Base-by-base conservation (phyloP, 2,888 invertebrate species). In the Idaea dimidiata region DNA sequence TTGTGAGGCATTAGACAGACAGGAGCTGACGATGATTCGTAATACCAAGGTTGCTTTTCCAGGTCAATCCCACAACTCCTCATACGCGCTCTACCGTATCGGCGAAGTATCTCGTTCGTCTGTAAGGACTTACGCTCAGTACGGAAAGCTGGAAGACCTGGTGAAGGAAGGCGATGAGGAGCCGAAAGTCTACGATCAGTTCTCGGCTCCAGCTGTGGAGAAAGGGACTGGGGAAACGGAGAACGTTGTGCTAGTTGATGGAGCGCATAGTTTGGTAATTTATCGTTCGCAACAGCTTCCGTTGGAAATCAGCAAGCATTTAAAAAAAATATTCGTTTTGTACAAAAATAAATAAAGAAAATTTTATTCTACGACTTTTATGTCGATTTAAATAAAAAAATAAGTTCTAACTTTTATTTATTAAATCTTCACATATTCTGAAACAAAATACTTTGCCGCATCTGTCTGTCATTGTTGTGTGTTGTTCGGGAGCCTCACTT, bases 11-110 rank as follows among this genome's bases (percentile, higher is more conserved):
- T n/a, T n/a, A n/a, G n/a, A n/a, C n/a, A n/a, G n/a, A 24, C 24
- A 24, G 5, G 24, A 24, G 24, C 24, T 24, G 24, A 24, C n/a
- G n/a, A n/a, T n/a, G n/a, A n/a, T n/a, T n/a, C n/a, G n/a, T 24
- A 24, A 24, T 5, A 24, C 43, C 10, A 2, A 2, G 10, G 54
- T 58, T 18, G 16, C 18, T 17, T 60, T 67, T 62, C 8, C 94
- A 98, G 98, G 98, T 75, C 96, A 97, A 80, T 96, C 97, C 33
- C 98, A 98, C 90, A 96, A 97, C 83, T 91, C 94, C 66, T 94
- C 95, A 59, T 97, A 96, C 91, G 93, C 93, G 16, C 93, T 98
- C 59, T 98, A 97, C 93, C 94, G 94, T 57, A 89, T 97, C 65
- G 97, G 97, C 0, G 94, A 95, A 70, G 93, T 94, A 59, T 95